Base-by-base conservation (phyloP, 2,888 invertebrate genomes). In the Priocnemis perturbator region DNA sequence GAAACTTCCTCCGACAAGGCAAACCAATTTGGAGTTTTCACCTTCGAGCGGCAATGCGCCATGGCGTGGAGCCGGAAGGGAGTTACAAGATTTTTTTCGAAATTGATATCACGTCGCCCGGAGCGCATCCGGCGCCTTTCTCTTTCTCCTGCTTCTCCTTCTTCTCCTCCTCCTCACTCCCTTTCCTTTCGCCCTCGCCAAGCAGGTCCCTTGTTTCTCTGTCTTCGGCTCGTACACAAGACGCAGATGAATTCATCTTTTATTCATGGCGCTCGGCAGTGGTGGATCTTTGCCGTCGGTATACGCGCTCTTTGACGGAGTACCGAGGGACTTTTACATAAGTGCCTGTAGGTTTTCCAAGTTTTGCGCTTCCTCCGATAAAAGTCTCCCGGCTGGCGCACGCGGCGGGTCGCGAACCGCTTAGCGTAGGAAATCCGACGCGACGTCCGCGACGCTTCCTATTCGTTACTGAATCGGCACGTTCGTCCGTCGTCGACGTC, bases 221-320 rank as follows among this genome's bases (percentile, higher is more conserved):
- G 67, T 64, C 70, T 80, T 48, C 61, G 30, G 69, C 61, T 69
- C 67, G 62, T 75, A 74, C 69, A 69, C 78, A 74, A 71, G 74
- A 76, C 76, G 73, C 76, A 74, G 79, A 83, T 82, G 81, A 85
- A 83, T 83, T 81, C 81, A 85, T 84, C 74, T 83, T 83, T 84
- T 84, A 85, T 84, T 83, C 85, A 84, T 82, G 72, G 45, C 14
- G 26, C 60, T 63, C 68, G 65, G 47, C 70, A 48, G 60, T 56
- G 65, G 48, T 62, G 57, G 56, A 65, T 69, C 58, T 60, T 23
- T 52, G 37, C 37, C 21, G 53, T 45, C 55, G 20, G 57, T 68
- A 57, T 76, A 78, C 67, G 64, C 52, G 75, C 64, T 64, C 59
- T 60, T 62, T 55, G 69, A 66, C 73, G 67, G 57, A 58, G 75